Evolutionary conservation across 2,888 invertebrate genomes (phyloP).

Genomic region (Pristionchus exspectatus): DNA sequence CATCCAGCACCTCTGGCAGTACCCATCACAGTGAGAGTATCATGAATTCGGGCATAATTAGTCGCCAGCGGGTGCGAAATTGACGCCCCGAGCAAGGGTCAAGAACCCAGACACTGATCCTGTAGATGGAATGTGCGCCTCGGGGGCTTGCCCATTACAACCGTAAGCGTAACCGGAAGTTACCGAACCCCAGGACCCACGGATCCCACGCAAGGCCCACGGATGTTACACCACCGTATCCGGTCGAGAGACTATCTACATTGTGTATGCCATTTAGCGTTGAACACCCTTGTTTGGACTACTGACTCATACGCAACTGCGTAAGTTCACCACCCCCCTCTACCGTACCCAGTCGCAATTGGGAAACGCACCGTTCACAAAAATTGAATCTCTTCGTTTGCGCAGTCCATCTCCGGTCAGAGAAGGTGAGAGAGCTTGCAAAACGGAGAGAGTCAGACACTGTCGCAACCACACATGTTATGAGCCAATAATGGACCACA

Average conservation of each 20-base stretch:
- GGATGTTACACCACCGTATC: constrained; percentile 27
- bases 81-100: neutral
- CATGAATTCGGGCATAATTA: neutral
- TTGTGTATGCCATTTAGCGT: neutral
- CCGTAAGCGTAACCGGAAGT: neutral
- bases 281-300: neutral
- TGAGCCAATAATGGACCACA: neutral
- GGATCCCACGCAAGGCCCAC: neutral
- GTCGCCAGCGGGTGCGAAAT: neutral
- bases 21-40: neutral
- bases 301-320: neutral
- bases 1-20: neutral
- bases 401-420: neutral
- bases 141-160: neutral
- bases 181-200: neutral
- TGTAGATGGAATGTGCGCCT: neutral
- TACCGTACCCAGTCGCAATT: neutral
- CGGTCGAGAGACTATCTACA: neutral
- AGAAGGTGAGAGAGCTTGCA: neutral
- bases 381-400: neutral
- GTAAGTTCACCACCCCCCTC: neutral
- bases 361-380: neutral
- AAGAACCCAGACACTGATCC: neutral
- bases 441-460: neutral
- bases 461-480: neutral